Evolutionary conservation across 2,888 invertebrate genomes (phyloP).

Genomic region (Agriopis marginaria): DNA sequence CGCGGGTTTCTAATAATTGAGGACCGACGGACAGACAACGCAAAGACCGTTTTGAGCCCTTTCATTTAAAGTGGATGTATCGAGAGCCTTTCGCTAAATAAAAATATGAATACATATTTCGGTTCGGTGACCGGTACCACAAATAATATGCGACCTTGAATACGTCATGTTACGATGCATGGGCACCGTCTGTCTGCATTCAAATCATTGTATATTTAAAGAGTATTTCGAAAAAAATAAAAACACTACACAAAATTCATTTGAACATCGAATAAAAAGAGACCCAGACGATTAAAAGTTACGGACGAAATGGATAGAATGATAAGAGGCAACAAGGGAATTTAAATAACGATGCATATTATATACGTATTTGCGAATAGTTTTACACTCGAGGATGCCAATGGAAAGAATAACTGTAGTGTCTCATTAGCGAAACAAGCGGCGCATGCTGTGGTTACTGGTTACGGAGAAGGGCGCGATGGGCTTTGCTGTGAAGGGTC

Average conservation of each 20-base stretch:
- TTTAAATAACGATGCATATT: conserved; percentile 33
- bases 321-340: background rate
- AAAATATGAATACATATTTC: conserved; percentile 51
- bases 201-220: background rate
- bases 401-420: conserved; percentile 59
- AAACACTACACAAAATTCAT: background rate
- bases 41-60: conserved; percentile 57
- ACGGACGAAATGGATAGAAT: background rate
- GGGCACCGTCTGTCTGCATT: background rate
- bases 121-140: conserved; percentile 62
- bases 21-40: conserved; percentile 54
- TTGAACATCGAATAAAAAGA: background rate
- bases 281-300: background rate
- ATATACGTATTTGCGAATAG: conserved; percentile 27
- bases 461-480: conserved; percentile 50
- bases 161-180: background rate
- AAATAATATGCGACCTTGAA: conserved; percentile 54
- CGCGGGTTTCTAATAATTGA: conserved; percentile 69
- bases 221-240: background rate
- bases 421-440: conserved; percentile 68
- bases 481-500: conserved; percentile 51
- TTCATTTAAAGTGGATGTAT: conserved; percentile 70
- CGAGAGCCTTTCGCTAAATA: conserved; percentile 62
- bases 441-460: conserved; percentile 57
- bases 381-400: conserved; percentile 49